A percentile compares a stretch with the other conserved stretches of the same genome.
Evolutionary conservation across 2,888 invertebrate species (phyloP).

Genomic region (Platynereis dumerilii): DNA sequence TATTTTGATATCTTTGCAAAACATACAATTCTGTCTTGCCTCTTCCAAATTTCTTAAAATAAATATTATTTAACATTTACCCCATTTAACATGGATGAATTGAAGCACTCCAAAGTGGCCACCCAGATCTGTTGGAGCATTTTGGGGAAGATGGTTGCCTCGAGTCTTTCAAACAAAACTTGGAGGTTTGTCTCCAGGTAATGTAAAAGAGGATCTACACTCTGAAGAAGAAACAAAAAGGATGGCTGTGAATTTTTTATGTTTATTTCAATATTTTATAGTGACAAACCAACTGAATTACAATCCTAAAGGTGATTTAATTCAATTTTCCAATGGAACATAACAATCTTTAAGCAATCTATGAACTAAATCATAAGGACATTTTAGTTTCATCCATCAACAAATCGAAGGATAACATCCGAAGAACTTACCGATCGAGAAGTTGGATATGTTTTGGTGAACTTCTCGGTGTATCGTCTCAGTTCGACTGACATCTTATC

Average conservation of each 20-base stretch:
- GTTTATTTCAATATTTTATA: no score
- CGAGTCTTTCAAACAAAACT: conserved; percentile 48
- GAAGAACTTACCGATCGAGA: conserved; percentile 46
- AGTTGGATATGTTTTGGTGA: conserved; percentile 45
- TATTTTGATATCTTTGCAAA: no score
- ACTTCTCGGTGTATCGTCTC: conserved; percentile 44
- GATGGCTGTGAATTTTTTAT: no score
- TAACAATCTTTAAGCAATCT: no score
- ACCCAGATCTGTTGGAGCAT: conserved; percentile 52
- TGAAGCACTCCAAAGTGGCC: conserved; percentile 40
- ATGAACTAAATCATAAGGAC: background rate
- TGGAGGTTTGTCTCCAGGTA: conserved; percentile 52
- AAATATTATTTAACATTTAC: no score
- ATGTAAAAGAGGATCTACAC: conserved; percentile 48
- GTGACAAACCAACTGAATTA: no score
- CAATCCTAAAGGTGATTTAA: no score
- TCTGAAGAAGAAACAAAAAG: conserved; percentile 38
- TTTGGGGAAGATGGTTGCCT: conserved; percentile 47
- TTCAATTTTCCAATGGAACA: no score
- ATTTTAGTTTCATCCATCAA: background rate
- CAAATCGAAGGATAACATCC: background rate
- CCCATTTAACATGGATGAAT: conserved; percentile 45
- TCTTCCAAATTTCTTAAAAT: no score
- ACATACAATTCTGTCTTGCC: no score
- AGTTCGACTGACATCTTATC: conserved; percentile 53